A percentile compares a stretch with the other conserved stretches of the same genome.
phyloP scores from a whole-genome alignment of 2,888 invertebrate genomes.

The Hecatera dysodea region DNA sequence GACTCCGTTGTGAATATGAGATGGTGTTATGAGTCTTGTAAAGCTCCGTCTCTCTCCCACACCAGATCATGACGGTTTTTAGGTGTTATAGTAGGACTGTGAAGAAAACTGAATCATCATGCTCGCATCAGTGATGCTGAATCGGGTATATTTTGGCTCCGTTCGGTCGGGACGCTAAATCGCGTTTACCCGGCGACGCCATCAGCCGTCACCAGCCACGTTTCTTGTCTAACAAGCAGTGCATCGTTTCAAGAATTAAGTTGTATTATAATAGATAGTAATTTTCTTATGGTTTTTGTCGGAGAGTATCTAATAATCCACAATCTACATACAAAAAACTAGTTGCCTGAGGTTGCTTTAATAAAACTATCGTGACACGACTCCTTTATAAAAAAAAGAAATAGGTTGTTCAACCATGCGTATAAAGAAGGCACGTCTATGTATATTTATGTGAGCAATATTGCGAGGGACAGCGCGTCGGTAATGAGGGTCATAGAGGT shows the following conservation, averaged over 20 bases:
- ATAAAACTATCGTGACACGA: no score
- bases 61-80: no score
- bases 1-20: no score
- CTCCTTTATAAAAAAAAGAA: background rate
- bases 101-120: background rate
- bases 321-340: no score
- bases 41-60: no score
- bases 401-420: background rate
- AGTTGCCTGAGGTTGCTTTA: no score
- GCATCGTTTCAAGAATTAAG: background rate
- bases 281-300: no score
- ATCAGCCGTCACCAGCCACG: background rate
- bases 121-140: background rate
- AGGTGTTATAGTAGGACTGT: no score
- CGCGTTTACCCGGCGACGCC: background rate
- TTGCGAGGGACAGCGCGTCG: constrained; percentile 46
- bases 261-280: background rate
- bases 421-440: constrained; percentile 15
- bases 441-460: constrained; percentile 53
- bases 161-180: background rate
- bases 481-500: constrained; percentile 71
- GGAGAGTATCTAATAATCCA: no score
- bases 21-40: no score
- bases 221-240: background rate
- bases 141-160: background rate